Base-by-base conservation (phyloP, 2,113 vertebrate species). In the Chascanopsetta lugubris region DNA sequence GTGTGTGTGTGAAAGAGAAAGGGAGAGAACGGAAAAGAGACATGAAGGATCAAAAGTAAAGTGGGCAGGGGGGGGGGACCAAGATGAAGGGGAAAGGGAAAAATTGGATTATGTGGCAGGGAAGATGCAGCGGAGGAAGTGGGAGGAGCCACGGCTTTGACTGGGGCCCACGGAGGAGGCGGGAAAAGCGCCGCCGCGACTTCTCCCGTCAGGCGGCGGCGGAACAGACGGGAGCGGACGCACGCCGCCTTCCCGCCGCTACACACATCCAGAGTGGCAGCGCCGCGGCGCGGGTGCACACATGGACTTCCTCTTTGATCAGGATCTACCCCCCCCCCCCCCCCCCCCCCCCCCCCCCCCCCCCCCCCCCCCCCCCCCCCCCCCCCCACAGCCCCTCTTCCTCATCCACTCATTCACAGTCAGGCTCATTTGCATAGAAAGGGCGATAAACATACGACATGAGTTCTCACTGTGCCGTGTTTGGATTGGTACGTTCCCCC, bases 261-360 rank as follows among this genome's bases (percentile, higher is more conserved):
- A 69, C 25, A 67, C 47, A 25, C 24, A 48, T 20, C 46, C 54
- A 21, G 49, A 3, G 11, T 1, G 20, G 34, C 8, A 38, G 21
- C 11, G 11, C 10, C n/a, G n/a, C n/a, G n/a, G 2, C 9, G 45
- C 21, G 2, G 34, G 26, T 50, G 29, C 48, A 21, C 38, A 25
- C 22, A 7, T 57, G 45, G 61, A 21, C 17, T 18, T 45, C 58
- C 47, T 56, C 36, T 26, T 43, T 11, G 45, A 65, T 79, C 59
- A 58, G 54, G 59, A 36, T 75, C 68, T 53, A 18, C 56, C 29
- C 46, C 30, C 59, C 24, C 4, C 56, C 26, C 5, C 22, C 17
- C 36, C 30, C 25, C 45, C 21, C 26, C 30, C 34, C 38, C 63
- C 56, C 26, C 5, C 22, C 17, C 36, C 30, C 25, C 45, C 21